Conservation (phyloP, 2,797 vertebrate species). For the Sebastes oblongus region DNA sequence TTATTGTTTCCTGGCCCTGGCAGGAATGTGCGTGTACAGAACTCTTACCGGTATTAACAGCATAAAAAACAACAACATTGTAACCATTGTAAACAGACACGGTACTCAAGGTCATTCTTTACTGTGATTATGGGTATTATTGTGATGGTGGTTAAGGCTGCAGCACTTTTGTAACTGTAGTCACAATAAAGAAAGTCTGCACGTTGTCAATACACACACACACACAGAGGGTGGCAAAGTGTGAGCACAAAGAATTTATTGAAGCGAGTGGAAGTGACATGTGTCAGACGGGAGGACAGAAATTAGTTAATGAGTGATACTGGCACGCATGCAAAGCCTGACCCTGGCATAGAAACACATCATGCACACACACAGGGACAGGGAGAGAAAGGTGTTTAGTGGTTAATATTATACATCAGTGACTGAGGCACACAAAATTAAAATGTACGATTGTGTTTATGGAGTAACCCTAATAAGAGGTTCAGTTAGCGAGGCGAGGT, state of each 20-base stretch:
- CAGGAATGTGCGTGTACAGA: neutral
- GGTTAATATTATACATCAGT: neutral
- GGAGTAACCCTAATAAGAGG: neutral
- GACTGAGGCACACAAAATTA: neutral
- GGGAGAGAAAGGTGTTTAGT: neutral
- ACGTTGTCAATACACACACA: neutral
- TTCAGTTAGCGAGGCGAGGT: neutral
- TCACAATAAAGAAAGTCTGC: conserved; percentile 2
- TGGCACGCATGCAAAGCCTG: conserved; percentile 34
- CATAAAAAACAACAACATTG: neutral
- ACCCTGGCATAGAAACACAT: neutral
- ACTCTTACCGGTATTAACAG: neutral
- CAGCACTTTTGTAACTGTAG: neutral
- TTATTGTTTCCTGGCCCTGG: neutral
- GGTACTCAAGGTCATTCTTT: conserved; percentile 7
- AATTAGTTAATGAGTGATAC: conserved; percentile 53
- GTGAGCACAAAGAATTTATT: conserved; percentile 29
- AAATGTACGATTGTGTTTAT: neutral
- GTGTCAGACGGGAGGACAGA: conserved; percentile 51
- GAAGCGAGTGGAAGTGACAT: conserved; percentile 63
- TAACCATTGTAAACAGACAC: neutral
- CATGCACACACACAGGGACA: neutral
- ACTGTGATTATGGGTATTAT: neutral
- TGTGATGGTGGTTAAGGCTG: neutral
- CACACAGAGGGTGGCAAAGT: neutral